Evolutionary conservation across 2,113 vertebrate species (phyloP).

Genomic region (Octodon degus): DNA sequence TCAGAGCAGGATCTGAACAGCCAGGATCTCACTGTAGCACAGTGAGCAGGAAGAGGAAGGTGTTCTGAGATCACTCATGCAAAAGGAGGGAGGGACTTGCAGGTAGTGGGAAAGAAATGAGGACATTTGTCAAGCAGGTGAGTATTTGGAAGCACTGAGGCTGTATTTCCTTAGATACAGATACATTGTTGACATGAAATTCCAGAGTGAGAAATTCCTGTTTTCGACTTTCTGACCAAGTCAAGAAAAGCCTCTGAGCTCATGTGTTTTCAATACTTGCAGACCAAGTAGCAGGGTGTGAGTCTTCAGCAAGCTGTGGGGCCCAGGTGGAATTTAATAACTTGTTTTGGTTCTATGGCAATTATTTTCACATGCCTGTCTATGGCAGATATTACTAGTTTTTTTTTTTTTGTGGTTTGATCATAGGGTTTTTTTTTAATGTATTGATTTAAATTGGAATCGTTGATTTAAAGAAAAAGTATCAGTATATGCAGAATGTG

Average conservation of each 20-base stretch:
- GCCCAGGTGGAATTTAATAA: not conserved
- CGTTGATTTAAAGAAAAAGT: constrained; percentile 20
- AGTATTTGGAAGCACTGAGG: not conserved
- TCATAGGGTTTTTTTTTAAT: not conserved
- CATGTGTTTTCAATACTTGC: not conserved
- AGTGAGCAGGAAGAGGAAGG: not conserved
- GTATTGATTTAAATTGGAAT: not conserved
- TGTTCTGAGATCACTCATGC: not conserved
- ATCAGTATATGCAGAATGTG: not conserved
- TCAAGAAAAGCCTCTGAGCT: constrained; percentile 9
- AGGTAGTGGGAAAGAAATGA: not conserved
- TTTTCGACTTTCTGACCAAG: not conserved
- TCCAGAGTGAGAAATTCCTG: not conserved
- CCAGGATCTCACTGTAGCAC: not conserved
- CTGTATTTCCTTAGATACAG: not conserved
- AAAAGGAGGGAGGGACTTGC: not conserved
- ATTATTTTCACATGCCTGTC: not conserved
- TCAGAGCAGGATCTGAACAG: not conserved
- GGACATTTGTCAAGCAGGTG: not conserved
- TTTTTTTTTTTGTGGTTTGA: not conserved
- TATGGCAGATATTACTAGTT: not conserved
- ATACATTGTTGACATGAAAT: not conserved
- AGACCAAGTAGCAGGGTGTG: not conserved
- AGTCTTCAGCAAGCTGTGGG: not conserved
- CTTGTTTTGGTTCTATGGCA: not conserved